These are phyloP conservation scores for Phengaris arion DNA, from an alignment of 2,888 invertebrate genomes.

Conservation along the genomic window DNA sequence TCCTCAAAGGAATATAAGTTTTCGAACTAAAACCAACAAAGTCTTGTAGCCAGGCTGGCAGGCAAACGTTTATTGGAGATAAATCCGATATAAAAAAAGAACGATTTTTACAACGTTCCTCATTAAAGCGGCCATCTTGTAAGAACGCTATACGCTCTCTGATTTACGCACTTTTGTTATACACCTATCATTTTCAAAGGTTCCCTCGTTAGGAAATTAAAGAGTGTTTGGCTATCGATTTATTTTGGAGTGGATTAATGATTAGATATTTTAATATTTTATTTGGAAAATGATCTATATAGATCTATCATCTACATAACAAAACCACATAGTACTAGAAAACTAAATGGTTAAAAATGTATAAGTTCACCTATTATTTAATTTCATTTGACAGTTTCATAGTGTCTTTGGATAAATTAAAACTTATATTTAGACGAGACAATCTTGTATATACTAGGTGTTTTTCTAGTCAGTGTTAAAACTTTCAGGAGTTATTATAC, in stretches of 20 bases:
- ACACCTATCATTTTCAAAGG: constrained; percentile 44
- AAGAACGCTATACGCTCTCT: constrained; percentile 42
- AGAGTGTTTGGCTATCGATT: background rate
- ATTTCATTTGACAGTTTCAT: too few relatives aligned
- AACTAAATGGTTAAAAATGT: too few relatives aligned
- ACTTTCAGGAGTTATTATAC: too few relatives aligned
- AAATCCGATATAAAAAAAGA: constrained; percentile 47
- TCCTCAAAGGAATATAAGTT: constrained; percentile 23
- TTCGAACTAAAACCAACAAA: constrained; percentile 36
- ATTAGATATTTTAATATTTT: background rate
- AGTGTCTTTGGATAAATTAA: too few relatives aligned
- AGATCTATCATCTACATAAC: too few relatives aligned
- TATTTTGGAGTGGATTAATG: background rate
- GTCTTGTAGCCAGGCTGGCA: constrained; percentile 36
- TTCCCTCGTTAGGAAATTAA: constrained; percentile 31
- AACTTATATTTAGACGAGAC: too few relatives aligned
- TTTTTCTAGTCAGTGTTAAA: too few relatives aligned
- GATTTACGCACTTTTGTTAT: constrained; percentile 50
- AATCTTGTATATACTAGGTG: too few relatives aligned
- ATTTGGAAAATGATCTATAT: background rate
- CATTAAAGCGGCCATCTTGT: constrained; percentile 47
- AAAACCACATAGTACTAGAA: too few relatives aligned
- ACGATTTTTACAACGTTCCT: constrained; percentile 48
- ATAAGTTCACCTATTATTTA: too few relatives aligned
- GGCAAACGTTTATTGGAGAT: constrained; percentile 48